Evolutionary conservation across 2,888 invertebrate genomes (phyloP).

Genomic region (Drosophila gaucha): DNA sequence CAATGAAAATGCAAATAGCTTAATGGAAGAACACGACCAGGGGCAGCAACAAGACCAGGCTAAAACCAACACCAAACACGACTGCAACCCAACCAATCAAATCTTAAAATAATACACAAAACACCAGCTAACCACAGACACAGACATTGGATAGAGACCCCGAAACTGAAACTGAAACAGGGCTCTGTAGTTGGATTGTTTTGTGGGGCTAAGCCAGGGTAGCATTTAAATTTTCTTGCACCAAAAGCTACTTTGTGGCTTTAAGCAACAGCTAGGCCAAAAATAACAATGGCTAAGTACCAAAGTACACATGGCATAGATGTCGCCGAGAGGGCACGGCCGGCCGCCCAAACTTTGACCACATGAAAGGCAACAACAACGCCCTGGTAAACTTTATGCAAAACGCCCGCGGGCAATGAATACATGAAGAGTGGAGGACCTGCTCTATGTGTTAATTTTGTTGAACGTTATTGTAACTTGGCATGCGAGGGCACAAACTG

Average conservation of each 20-base stretch:
- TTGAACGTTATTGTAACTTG: slow-evolving; percentile 82
- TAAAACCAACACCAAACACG: slow-evolving; percentile 55
- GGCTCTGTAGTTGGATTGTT: slow-evolving; percentile 16
- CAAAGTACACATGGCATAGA: slow-evolving; percentile 79
- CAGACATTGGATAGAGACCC: slow-evolving; percentile 1
- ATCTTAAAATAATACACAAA: slow-evolving; percentile 72
- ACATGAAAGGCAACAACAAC: slow-evolving; percentile 63
- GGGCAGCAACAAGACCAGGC: slow-evolving; percentile 9
- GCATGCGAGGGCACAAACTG: slow-evolving; percentile 77
- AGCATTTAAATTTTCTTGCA: slow-evolving; percentile 71
- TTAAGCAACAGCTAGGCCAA: slow-evolving; percentile 61
- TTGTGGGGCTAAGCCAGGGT: slow-evolving; percentile 43
- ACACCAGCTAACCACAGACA: slow-evolving; percentile 55
- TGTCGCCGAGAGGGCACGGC: slow-evolving; percentile 51
- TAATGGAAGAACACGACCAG: slow-evolving; percentile 8
- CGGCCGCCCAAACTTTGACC: slow-evolving; percentile 60
- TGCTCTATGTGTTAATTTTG: slow-evolving; percentile 76
- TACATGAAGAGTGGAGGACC: slow-evolving; percentile 21
- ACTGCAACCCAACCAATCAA: slow-evolving; percentile 57
- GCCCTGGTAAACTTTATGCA: slow-evolving; percentile 60
- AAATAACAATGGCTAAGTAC: slow-evolving; percentile 67
- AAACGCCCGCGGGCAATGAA: slow-evolving; percentile 68
- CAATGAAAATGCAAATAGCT: slow-evolving; percentile 33
- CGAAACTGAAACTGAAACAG: slow-evolving; percentile 11
- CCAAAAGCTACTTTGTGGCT: slow-evolving; percentile 83